Evolutionary conservation across 1,140 invertebrate genomes (phyloP), one percentile per base, ranked within the genome.

Genomic region (Atta colombica): DNA sequence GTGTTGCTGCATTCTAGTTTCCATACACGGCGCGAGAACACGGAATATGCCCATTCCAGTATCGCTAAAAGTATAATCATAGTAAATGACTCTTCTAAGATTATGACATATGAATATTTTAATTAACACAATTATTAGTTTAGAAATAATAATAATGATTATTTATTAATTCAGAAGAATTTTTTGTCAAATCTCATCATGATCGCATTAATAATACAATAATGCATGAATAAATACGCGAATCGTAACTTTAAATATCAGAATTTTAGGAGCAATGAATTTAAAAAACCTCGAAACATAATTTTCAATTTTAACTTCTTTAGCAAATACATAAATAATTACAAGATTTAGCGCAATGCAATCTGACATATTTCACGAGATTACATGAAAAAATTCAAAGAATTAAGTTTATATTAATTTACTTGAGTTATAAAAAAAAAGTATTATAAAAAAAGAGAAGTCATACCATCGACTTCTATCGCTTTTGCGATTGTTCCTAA

Each of bases 1-100:
- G 61, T 68, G 77, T 53, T 68, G n/a, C 45, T n/a, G 28, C n/a
- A 53, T 7, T 49, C 35, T 25, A 35, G 28, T 68, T 80, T 80
- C 45, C 28, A 18, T 68, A 80, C 66, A 78, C 28, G 25, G 45
- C 45, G 25, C 61, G 61, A 66, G 45, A 68, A 68, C n/a, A 49
- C 12, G 60, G n/a, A 80, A 18, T 51, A 78, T 35, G n/a, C 6
- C 12, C 18, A 1, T 63, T 31, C 12, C 3, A 53, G 7, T 55
- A 51, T 7, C 61, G 18, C 21, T 55, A 68, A 35, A 68, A 35
- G 31, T 51, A n/a, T 5, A 18, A 49, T 14, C 35, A 21, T 4
- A 66, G 18, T n/a, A 65, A 66, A 31, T 14, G 25, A 7, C 16
- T 18, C 2, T 25, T 63, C 14, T 51, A 51, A 31, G 12, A 28